Evolutionary conservation across 1,140 invertebrate genomes (phyloP), one percentile per base, ranked within the genome.

Genomic region (Orchestia grillus): DNA sequence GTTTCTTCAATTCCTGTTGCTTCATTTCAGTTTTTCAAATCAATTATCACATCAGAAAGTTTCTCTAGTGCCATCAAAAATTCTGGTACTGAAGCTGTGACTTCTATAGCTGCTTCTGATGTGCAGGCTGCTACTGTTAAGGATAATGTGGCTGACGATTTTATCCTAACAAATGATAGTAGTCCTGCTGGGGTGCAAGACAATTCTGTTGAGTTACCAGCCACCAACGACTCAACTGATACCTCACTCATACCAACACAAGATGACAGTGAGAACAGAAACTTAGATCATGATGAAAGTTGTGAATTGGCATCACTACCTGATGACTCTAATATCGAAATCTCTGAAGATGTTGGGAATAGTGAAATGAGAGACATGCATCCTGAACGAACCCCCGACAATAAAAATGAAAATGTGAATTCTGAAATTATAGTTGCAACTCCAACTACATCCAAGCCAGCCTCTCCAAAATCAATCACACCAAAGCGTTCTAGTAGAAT

Each of bases 401-500:
- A 77, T 36, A 77, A 36, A 36, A 28, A 36, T 77, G 36, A 77
- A 36, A 28, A 77, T 8, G 28, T 77, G 11, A 77, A 77, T 77
- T 15, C 62, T 77, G 62, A 3, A 77, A 77, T 53, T 53, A 8
- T 53, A 19, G 47, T 53, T 53, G 6, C 47, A 8, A 19, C 47
- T 53, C 6, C 62, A 77, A 15, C 62, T 77, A 23, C 28, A 3
- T 36, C 62, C 11, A 77, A 77, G 62, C 62, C 62, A 3, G 28
- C 36, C 36, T 77, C 62, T 77, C 62, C 62, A 19, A 28, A 77
- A 15, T 77, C 62, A 44, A 40, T 40, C 92, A 94, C 92, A 16
- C 92, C 92, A 47, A 94, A 94, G 41, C 43, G 92, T n/a, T 94
- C 92, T 40, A 44, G 44, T 6, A 94, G 92, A 94, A 94, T 94